Conservation (phyloP, 2,888 invertebrate species). For the Parnassius glacialis region DNA sequence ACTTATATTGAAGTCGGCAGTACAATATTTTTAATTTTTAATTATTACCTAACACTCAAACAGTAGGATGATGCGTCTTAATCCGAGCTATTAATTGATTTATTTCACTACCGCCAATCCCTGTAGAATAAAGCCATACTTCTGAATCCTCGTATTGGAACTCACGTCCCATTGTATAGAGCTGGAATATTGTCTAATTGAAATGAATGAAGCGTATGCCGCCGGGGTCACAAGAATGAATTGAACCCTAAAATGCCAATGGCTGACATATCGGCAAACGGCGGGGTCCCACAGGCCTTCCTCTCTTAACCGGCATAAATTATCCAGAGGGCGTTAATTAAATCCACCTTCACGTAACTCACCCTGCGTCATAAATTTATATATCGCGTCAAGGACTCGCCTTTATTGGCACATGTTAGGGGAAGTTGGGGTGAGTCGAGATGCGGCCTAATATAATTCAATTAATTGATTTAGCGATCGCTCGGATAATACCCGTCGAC, state of each 20-base stretch:
- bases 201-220: constrained; percentile 7
- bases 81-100: background rate
- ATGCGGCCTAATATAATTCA: constrained; percentile 15
- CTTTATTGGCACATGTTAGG: constrained; percentile 8
- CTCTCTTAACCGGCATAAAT: constrained; percentile 30
- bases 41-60: no score
- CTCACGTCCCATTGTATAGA: background rate
- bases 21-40: no score
- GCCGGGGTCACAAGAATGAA: background rate
- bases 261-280: constrained; percentile 18
- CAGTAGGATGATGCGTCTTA: no score
- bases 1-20: no score
- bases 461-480: constrained; percentile 18
- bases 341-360: constrained; percentile 28
- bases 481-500: background rate
- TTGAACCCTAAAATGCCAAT: constrained; percentile 19
- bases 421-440: constrained; percentile 6
- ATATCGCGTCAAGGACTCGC: background rate
- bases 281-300: background rate
- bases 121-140: background rate
- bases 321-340: constrained; percentile 35
- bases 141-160: background rate
- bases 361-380: constrained; percentile 23
- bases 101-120: background rate
- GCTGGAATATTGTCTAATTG: constrained; percentile 3